These are phyloP conservation scores for Cynaeus angustus DNA, from an alignment of 2,888 invertebrate species.

Conservation along the genomic window DNA sequence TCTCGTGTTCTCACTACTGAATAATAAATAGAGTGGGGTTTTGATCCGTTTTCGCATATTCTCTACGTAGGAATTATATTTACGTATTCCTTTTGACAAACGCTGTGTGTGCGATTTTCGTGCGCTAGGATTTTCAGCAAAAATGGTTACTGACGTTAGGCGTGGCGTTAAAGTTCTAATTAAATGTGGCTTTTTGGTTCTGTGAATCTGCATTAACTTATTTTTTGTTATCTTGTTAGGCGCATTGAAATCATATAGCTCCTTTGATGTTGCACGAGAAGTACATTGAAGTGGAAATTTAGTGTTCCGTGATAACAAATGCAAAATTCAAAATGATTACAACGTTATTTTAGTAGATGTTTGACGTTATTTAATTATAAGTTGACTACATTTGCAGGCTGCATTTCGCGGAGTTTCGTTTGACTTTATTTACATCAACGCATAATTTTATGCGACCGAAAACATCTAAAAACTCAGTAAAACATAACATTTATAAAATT, in stretches of 20 bases:
- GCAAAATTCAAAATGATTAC: no score
- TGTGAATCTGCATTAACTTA: not conserved
- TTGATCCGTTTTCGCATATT: not conserved
- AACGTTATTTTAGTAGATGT: no score
- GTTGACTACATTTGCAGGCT: no score
- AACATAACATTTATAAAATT: no score
- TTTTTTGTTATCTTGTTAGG: not conserved
- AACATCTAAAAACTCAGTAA: no score
- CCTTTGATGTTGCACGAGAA: not conserved
- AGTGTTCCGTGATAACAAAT: no score
- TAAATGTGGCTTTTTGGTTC: slow-evolving; percentile 4
- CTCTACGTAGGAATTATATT: not conserved
- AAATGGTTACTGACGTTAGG: not conserved
- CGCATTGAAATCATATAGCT: not conserved
- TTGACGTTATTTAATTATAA: no score
- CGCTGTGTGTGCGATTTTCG: not conserved
- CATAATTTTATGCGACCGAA: no score
- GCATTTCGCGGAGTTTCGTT: no score
- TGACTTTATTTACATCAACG: no score
- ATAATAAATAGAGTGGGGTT: not conserved
- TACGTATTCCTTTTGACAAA: not conserved
- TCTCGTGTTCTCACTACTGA: not conserved
- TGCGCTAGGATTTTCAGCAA: not conserved
- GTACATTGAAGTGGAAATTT: not conserved
- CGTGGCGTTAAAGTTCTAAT: not conserved